Evolutionary conservation across 2,888 invertebrate species (phyloP).

Genomic region (Trilocha varians): DNA sequence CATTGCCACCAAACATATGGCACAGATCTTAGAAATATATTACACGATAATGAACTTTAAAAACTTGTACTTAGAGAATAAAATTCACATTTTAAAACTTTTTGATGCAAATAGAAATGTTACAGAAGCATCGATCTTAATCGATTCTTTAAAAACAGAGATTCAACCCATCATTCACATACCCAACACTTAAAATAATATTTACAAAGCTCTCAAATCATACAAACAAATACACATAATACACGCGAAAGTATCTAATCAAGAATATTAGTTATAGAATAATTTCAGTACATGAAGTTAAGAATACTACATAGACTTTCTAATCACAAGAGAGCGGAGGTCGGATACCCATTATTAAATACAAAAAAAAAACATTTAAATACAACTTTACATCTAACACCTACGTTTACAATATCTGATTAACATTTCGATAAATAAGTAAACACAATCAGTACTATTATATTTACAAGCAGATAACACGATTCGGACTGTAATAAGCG

Average conservation of each 20-base stretch:
- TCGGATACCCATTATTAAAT: slow-evolving; percentile 69
- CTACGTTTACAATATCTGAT: slow-evolving; percentile 67
- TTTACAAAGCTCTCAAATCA: slow-evolving; percentile 66
- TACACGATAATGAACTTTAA: slow-evolving; percentile 11
- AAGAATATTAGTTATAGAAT: slow-evolving; percentile 37
- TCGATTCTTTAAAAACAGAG: slow-evolving; percentile 26
- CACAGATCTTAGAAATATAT: slow-evolving; percentile 54
- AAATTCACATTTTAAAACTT: slow-evolving; percentile 12
- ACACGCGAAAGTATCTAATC: slow-evolving; percentile 33
- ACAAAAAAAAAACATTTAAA: slow-evolving; percentile 67
- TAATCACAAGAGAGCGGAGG: slow-evolving; percentile 68
- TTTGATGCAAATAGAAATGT: slow-evolving; percentile 12
- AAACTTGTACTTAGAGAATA: slow-evolving; percentile 11
- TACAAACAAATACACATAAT: slow-evolving; percentile 53
- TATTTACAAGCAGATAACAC: slow-evolving; percentile 72
- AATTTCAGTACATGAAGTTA: slow-evolving; percentile 41
- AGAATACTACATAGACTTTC: slow-evolving; percentile 49
- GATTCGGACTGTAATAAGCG: slow-evolving; percentile 66
- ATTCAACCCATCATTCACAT: slow-evolving; percentile 69
- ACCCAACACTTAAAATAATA: slow-evolving; percentile 69
- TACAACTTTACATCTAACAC: slow-evolving; percentile 71
- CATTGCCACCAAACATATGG: slow-evolving; percentile 64
- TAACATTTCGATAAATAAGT: slow-evolving; percentile 69
- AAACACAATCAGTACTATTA: slow-evolving; percentile 61
- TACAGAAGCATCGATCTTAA: slow-evolving; percentile 5